Evolutionary conservation across 2,797 vertebrate species (phyloP).

Genomic region (Hipposideros larvatus): DNA sequence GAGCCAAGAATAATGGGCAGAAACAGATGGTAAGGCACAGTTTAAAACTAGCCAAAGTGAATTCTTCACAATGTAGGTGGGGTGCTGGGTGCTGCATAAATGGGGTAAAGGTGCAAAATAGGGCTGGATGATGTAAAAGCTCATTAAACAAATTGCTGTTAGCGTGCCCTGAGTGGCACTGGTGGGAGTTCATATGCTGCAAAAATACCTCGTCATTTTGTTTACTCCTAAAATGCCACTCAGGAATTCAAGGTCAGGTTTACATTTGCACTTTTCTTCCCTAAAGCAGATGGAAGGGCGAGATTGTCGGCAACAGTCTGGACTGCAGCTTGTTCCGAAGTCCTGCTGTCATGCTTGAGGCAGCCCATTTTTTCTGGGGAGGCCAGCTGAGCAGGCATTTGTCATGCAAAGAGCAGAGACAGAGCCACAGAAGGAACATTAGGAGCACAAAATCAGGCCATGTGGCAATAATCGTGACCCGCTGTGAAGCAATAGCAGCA

Average conservation of each 20-base stretch:
- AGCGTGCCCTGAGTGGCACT: neutral
- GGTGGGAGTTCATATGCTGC: neutral
- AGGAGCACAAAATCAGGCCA: constrained; percentile 54
- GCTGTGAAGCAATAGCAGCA: constrained; percentile 15
- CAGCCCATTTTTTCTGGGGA: neutral
- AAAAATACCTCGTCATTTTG: constrained; percentile 48
- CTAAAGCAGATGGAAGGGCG: constrained; percentile 37
- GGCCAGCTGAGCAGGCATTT: constrained; percentile 62
- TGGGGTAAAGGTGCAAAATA: neutral
- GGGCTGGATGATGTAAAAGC: neutral
- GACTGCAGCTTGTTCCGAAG: neutral
- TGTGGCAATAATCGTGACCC: neutral
- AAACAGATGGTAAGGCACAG: neutral
- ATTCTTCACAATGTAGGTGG: neutral
- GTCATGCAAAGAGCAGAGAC: constrained; percentile 33
- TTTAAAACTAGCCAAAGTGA: neutral
- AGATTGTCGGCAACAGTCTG: neutral
- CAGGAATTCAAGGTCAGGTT: constrained; percentile 71
- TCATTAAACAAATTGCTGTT: constrained; percentile 21
- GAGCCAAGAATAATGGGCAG: neutral
- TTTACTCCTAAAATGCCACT: constrained; percentile 23
- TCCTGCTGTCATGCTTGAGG: constrained; percentile 39
- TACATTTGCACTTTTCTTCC: constrained; percentile 55
- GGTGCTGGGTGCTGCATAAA: neutral
- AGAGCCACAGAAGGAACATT: neutral